These are phyloP conservation scores for Dinocampus coccinellae DNA, from an alignment of 2,888 invertebrate species.

Conservation along the genomic window DNA sequence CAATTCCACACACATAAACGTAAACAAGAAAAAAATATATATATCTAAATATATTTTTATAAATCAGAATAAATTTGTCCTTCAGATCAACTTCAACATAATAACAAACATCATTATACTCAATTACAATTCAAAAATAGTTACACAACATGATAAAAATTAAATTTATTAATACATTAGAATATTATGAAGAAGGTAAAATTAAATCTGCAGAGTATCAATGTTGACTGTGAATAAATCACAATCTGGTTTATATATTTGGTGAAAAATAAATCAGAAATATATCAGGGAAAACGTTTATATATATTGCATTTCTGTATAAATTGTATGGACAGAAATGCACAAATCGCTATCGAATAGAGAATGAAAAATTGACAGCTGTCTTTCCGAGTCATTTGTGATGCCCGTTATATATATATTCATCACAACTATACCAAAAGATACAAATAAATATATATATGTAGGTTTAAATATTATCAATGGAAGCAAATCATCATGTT, in stretches of 20 bases:
- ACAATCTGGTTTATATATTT: background rate
- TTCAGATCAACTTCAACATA: too few relatives aligned
- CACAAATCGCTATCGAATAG: background rate
- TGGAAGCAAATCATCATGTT: background rate
- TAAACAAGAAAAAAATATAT: too few relatives aligned
- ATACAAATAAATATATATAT: background rate
- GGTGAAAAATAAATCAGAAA: background rate
- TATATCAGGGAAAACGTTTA: background rate
- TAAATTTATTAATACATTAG: background rate
- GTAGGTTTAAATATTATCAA: slow-evolving; percentile 1
- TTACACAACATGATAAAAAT: background rate
- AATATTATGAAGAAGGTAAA: background rate
- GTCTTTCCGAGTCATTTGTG: slow-evolving; percentile 55
- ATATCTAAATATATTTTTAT: too few relatives aligned
- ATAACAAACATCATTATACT: background rate
- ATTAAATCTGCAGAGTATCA: background rate
- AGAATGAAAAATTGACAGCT: slow-evolving; percentile 49
- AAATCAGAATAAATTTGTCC: too few relatives aligned
- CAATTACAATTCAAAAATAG: background rate
- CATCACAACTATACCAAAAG: background rate
- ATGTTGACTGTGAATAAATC: slow-evolving; percentile 2
- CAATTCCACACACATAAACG: too few relatives aligned
- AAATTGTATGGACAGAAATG: background rate
- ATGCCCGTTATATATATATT: slow-evolving; percentile 37
- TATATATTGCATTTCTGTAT: background rate